A percentile compares a stretch with the other conserved stretches of the same genome.
Evolutionary conservation across 2,797 vertebrate species (phyloP).

Genomic region (Brotula barbata): DNA sequence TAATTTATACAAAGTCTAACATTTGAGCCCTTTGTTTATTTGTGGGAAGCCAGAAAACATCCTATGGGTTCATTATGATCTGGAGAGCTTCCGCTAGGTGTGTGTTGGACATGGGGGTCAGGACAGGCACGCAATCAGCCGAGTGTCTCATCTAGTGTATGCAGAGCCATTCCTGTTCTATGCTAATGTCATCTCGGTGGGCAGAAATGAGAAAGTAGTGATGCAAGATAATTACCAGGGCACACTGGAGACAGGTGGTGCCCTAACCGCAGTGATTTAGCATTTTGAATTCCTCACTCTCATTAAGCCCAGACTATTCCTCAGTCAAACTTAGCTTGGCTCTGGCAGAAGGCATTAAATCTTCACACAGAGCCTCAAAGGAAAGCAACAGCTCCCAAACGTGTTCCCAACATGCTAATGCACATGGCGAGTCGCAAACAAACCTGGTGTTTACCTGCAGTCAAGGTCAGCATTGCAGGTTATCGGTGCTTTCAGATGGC

Average conservation of each 20-base stretch:
- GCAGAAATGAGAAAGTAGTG: constrained; percentile 71
- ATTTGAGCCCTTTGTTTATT: constrained; percentile 79
- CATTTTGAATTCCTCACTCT: constrained; percentile 68
- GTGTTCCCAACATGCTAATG: constrained; percentile 55
- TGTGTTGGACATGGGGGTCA: constrained; percentile 70
- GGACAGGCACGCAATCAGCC: constrained; percentile 66
- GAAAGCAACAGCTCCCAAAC: constrained; percentile 37
- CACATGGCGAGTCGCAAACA: constrained; percentile 72
- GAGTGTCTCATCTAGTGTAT: constrained; percentile 56
- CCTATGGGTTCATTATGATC: constrained; percentile 74
- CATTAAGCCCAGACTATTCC: constrained; percentile 59
- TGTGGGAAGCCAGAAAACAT: constrained; percentile 72
- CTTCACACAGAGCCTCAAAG: constrained; percentile 47
- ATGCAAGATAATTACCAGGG: constrained; percentile 74
- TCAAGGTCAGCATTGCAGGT: constrained; percentile 78
- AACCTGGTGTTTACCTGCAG: constrained; percentile 72
- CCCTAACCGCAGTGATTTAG: constrained; percentile 69
- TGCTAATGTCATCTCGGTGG: constrained; percentile 73
- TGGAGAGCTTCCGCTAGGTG: constrained; percentile 55
- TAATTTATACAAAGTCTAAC: constrained; percentile 79
- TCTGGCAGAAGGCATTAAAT: constrained; percentile 47
- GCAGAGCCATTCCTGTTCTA: constrained; percentile 61
- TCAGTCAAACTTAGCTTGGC: constrained; percentile 53
- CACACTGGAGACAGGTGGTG: constrained; percentile 73
- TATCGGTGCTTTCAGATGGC: constrained; percentile 67